A percentile compares a stretch with the other conserved stretches of the same genome.
These are phyloP conservation scores for Rhagophthalmus giganteus DNA, from an alignment of 2,888 invertebrate genomes.

Conservation along the genomic window DNA sequence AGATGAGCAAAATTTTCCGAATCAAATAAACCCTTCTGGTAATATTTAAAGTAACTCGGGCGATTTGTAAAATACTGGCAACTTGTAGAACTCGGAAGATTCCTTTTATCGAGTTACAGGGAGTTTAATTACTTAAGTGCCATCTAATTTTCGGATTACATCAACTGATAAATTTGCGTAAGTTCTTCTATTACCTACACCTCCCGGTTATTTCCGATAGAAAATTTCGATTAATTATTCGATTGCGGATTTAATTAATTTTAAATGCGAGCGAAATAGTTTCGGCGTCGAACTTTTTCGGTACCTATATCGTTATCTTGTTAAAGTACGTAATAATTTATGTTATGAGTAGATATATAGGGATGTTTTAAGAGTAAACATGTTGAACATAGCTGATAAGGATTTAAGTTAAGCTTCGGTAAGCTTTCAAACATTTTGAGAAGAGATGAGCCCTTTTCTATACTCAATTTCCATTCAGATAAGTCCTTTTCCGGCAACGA, in stretches of 20 bases:
- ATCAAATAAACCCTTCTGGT: slow-evolving; percentile 4
- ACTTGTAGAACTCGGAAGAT: slow-evolving; percentile 25
- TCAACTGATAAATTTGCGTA: slow-evolving; percentile 23
- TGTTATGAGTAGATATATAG: no score
- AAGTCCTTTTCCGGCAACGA: no score
- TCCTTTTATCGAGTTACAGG: slow-evolving; percentile 24
- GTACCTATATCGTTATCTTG: no score
- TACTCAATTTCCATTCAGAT: slow-evolving; percentile 29
- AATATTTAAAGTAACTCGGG: slow-evolving; percentile 8
- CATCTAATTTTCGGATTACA: slow-evolving; percentile 30
- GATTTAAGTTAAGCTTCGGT: slow-evolving; percentile 15
- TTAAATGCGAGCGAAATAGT: no score
- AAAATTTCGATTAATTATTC: no score
- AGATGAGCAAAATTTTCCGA: no score
- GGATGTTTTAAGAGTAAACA: slow-evolving; percentile 19
- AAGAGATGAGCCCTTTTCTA: slow-evolving; percentile 30
- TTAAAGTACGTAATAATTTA: no score
- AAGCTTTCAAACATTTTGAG: slow-evolving; percentile 29
- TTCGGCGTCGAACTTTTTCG: background rate
- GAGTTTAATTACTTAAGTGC: slow-evolving; percentile 29
- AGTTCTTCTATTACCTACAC: no score
- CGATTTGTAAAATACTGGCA: slow-evolving; percentile 23
- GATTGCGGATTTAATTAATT: no score
- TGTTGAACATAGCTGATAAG: slow-evolving; percentile 30
- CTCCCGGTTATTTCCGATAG: no score